These are phyloP conservation scores for Phodopus roborovskii DNA, from an alignment of 2,113 vertebrate species.

Conservation along the genomic window DNA sequence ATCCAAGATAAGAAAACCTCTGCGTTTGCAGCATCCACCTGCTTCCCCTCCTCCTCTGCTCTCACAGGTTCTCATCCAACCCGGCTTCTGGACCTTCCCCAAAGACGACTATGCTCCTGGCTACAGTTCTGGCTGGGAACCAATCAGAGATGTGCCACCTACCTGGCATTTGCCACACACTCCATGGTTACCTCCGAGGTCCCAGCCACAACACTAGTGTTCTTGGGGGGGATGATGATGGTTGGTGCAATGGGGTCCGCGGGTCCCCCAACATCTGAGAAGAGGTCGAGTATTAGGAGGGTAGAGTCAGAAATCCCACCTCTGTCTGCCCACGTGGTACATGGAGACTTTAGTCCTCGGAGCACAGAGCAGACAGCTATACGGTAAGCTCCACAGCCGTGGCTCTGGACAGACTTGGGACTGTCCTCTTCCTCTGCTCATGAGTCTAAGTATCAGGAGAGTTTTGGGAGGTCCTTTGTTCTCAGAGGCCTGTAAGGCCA, in stretches of 20 bases:
- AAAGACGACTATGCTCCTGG: neutral
- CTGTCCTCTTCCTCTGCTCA: neutral
- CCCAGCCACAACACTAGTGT: constrained; percentile 96
- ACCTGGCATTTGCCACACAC: constrained; percentile 98
- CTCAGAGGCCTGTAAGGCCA: neutral
- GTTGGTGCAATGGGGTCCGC: constrained; percentile 97
- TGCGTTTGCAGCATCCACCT: rapidly evolving
- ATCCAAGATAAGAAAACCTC: rapidly evolving
- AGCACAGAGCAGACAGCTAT: rapidly evolving
- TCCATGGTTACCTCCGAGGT: constrained; percentile 97
- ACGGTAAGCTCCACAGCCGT: neutral
- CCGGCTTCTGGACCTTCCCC: neutral
- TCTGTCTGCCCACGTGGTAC: neutral
- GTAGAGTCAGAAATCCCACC: neutral
- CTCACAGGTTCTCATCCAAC: rapidly evolving
- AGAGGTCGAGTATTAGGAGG: constrained; percentile 45
- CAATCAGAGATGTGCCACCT: rapidly evolving
- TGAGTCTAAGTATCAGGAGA: rapidly evolving
- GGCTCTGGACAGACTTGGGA: neutral
- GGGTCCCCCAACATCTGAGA: constrained; percentile 94
- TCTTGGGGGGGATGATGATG: constrained; percentile 96
- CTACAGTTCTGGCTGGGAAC: rapidly evolving
- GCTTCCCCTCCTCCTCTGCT: neutral
- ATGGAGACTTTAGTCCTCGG: rapidly evolving
- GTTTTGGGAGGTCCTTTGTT: neutral